phyloP scores from a whole-genome alignment of 2,888 invertebrate genomes.

The Prosapia bicincta region DNA sequence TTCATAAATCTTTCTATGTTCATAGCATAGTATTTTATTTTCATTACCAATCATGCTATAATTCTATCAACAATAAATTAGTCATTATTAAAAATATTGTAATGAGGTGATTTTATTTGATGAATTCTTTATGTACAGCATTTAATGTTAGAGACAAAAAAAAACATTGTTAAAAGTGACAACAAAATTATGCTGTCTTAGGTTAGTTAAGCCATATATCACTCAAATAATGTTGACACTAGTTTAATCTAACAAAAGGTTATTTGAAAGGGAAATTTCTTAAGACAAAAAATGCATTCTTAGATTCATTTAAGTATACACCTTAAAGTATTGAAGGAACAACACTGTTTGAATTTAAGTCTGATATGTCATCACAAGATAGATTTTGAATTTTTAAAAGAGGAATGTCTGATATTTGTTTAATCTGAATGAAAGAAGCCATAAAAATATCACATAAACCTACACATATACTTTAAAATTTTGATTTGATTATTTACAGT shows the following conservation, averaged over 20 bases:
- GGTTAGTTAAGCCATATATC: neutral
- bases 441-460: neutral
- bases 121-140: too few relatives aligned
- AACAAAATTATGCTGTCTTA: neutral
- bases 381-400: neutral
- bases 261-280: slow-evolving; percentile 4
- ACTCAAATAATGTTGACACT: neutral
- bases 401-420: neutral
- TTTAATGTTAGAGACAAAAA: too few relatives aligned
- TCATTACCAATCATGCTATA: too few relatives aligned
- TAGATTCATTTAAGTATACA: neutral
- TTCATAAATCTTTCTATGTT: too few relatives aligned
- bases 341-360: neutral
- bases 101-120: too few relatives aligned
- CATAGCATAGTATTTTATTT: too few relatives aligned
- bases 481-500: neutral
- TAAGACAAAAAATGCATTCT: neutral
- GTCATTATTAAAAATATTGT: too few relatives aligned
- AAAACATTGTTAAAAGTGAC: neutral
- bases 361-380: neutral
- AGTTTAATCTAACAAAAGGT: neutral
- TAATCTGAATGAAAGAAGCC: neutral
- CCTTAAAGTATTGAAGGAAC: neutral
- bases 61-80: too few relatives aligned
- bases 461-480: neutral